Evolutionary conservation across 2,113 vertebrate species (phyloP), one percentile per base, ranked within the genome.

Genomic region (Brachyhypopomus gauderio): DNA sequence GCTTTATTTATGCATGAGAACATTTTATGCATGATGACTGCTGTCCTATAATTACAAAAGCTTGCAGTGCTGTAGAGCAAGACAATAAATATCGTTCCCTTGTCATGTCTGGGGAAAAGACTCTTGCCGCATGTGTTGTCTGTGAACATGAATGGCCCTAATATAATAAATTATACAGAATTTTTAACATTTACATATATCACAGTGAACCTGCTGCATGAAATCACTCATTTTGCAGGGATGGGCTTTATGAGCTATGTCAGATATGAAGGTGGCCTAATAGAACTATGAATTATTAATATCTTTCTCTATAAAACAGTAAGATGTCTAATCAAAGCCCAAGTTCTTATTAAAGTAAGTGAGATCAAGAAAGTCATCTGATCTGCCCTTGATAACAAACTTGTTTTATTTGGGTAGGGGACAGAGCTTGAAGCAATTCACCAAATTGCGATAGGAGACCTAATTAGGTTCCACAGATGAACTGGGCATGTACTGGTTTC

Each of bases 401-500:
- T 73, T 60, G n/a, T 66, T 78, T 75, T 22, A 83, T 72, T 76
- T 83, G 77, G 77, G 25, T 74, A 72, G 16, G 48, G 69, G 73
- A 84, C 76, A 86, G 76, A 48, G 70, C 79, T 73, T 20, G 66
- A 56, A 85, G 77, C 79, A 64, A 79, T 76, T 63, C 77, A 12
- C 60, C 62, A 60, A 81, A 84, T 82, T 79, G 73, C 75, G 45
- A 82, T 63, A 62, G 45, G 34, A 77, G 76, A 55, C 83, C 83
- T 86, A 86, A 86, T 86, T 86, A 86, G 66, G 79, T 82, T 79
- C 79, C 59, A 63, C 67, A 75, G 73, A 84, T 84, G 9, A 86
- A 77, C 59, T 82, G 66, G 72, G 82, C 45, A 70, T 79, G 74
- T 45, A 74, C 79, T 79, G 72, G 71, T 77, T 79, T 74, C 30